Percentiles rank a stretch among this genome's conserved stretches.
phyloP scores from a whole-genome alignment of 2,113 vertebrate species.

The Periophthalmodon schlosseri region DNA sequence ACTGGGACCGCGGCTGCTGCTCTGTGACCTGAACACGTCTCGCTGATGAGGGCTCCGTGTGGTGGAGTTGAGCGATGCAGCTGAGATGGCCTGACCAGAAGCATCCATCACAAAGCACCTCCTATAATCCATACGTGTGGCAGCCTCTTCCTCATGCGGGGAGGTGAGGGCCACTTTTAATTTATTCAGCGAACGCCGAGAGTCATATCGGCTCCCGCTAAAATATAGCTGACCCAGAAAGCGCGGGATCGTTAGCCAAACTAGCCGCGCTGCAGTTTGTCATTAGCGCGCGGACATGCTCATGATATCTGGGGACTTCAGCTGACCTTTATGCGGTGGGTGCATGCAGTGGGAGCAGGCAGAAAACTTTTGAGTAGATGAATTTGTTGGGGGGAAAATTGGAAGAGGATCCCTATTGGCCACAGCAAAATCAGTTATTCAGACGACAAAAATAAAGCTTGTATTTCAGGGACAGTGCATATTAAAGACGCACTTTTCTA shows the following conservation, averaged over 20 bases:
- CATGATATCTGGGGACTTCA: constrained; percentile 8
- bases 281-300: not conserved
- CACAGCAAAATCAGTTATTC: not conserved
- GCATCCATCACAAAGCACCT: constrained; percentile 38
- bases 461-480: too few relatives aligned
- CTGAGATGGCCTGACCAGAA: constrained; percentile 11
- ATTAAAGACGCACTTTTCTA: too few relatives aligned
- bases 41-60: constrained; percentile 43
- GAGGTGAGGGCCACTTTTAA: constrained; percentile 16
- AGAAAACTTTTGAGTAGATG: not conserved
- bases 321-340: constrained; percentile 32
- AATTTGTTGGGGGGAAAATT: not conserved
- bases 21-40: constrained; percentile 54
- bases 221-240: constrained; percentile 11
- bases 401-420: not conserved
- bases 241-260: not conserved
- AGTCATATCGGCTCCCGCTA: not conserved
- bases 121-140: constrained; percentile 24
- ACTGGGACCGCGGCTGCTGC: constrained; percentile 17
- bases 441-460: not conserved
- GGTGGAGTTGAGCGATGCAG: constrained; percentile 34
- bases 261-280: not conserved
- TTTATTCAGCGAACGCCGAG: not conserved
- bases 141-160: constrained; percentile 14
- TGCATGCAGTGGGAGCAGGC: not conserved